Percentiles rank a stretch among this genome's conserved stretches.
These are phyloP conservation scores for Agrilus cyanescens DNA, from an alignment of 2,888 invertebrate genomes.

Conservation along the genomic window DNA sequence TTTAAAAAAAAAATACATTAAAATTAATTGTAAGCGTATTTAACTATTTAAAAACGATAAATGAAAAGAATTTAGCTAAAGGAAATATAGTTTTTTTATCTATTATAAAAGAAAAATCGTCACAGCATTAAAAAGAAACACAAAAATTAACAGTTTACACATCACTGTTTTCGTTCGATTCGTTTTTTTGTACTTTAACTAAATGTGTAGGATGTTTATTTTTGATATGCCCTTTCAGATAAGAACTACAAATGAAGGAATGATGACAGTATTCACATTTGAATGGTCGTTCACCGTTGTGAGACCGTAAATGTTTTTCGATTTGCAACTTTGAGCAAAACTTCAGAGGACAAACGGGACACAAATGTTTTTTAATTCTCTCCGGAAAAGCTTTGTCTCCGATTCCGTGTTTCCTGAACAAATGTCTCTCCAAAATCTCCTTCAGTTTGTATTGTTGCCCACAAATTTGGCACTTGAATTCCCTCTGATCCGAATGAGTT, in stretches of 20 bases:
- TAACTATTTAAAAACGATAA: too few relatives aligned
- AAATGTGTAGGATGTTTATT: slow-evolving; percentile 4
- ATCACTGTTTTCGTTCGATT: not conserved
- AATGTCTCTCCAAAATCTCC: slow-evolving; percentile 2
- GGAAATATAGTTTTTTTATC: too few relatives aligned
- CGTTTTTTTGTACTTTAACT: slow-evolving; percentile 2
- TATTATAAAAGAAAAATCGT: not conserved
- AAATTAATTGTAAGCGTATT: too few relatives aligned
- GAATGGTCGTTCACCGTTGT: slow-evolving; percentile 4
- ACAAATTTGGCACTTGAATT: slow-evolving; percentile 3
- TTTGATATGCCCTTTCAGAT: slow-evolving; percentile 3
- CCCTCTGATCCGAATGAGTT: slow-evolving; percentile 1
- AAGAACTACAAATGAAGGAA: slow-evolving; percentile 1
- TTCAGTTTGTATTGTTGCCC: slow-evolving; percentile 1
- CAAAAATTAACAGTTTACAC: slow-evolving; percentile 2
- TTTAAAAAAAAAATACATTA: too few relatives aligned
- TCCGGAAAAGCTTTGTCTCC: slow-evolving; percentile 1
- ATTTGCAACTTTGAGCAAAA: slow-evolving; percentile 1
- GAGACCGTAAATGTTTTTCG: not conserved
- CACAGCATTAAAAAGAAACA: slow-evolving; percentile 6
- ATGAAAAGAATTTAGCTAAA: too few relatives aligned
- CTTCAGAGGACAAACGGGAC: not conserved
- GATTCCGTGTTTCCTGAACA: slow-evolving; percentile 1
- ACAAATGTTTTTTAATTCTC: not conserved
- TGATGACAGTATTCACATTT: not conserved